Percentiles rank a stretch among this genome's conserved stretches.
phyloP scores from a whole-genome alignment of 2,113 vertebrate genomes.

The Psittacara wagleri region DNA sequence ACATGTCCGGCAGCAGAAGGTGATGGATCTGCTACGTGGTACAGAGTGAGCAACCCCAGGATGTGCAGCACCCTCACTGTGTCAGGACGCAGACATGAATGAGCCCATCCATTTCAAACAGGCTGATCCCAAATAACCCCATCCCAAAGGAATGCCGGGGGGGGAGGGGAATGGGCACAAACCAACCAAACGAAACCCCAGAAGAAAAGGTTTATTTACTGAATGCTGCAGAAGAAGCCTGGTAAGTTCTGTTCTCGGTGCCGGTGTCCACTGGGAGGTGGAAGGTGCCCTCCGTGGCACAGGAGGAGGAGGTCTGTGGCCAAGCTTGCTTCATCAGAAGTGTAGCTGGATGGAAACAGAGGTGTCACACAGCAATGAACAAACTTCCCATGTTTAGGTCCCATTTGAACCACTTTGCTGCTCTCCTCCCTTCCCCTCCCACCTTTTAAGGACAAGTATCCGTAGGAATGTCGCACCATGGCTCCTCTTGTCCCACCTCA shows the following conservation, averaged over 20 bases:
- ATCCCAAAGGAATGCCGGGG: not conserved
- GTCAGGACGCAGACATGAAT: fast-evolving
- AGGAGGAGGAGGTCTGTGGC: slow-evolving; percentile 86
- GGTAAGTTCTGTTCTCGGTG: slow-evolving; percentile 88
- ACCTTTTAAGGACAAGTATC: not conserved
- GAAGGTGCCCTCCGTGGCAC: slow-evolving; percentile 88
- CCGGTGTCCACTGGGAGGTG: slow-evolving; percentile 89
- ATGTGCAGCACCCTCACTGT: not conserved
- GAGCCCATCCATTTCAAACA: not conserved
- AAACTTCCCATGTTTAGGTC: not conserved
- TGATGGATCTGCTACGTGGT: not conserved
- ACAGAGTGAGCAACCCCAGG: not conserved
- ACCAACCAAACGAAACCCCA: not conserved
- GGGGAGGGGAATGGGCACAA: not conserved
- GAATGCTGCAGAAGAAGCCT: slow-evolving; percentile 89
- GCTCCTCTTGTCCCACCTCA: not conserved
- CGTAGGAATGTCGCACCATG: not conserved
- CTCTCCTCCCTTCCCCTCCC: not conserved
- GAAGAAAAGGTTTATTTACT: slow-evolving; percentile 80
- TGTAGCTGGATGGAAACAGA: slow-evolving; percentile 82
- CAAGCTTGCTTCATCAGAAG: slow-evolving; percentile 93
- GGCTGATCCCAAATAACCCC: not conserved
- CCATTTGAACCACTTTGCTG: not conserved
- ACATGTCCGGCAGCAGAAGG: not conserved
- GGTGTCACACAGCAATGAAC: slow-evolving; percentile 59